Conservation (phyloP, 1,140 invertebrate genomes). For the Leguminivora glycinivorella region DNA sequence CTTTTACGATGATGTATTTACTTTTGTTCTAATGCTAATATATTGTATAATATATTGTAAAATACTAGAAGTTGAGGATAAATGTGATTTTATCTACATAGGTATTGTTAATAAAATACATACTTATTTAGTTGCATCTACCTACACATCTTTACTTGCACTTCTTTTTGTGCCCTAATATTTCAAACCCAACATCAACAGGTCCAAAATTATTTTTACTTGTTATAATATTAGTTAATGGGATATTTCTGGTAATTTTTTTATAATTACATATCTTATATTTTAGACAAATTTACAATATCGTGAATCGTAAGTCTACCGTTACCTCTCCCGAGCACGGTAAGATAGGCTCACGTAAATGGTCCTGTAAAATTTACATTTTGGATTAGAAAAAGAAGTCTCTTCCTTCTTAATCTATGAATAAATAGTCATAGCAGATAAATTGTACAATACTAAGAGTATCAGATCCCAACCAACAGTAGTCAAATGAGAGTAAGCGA, state of each 20-base stretch:
- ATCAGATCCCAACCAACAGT: constrained; percentile 2
- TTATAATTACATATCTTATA: too few species aligned
- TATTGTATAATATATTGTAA: too few species aligned
- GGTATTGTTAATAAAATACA: too few species aligned
- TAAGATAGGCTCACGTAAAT: constrained; percentile 15
- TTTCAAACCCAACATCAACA: too few species aligned
- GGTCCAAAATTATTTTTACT: not conserved
- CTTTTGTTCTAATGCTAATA: not conserved
- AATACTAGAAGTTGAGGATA: too few species aligned
- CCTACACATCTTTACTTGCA: too few species aligned
- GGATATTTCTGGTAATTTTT: too few species aligned
- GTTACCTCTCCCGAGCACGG: constrained; percentile 18
- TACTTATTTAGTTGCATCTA: too few species aligned
- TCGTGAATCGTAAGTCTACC: constrained; percentile 8
- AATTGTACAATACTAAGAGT: not conserved
- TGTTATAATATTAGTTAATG: not conserved
- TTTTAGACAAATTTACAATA: not conserved
- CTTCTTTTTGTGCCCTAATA: too few species aligned
- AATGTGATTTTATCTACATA: too few species aligned
- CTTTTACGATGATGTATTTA: not conserved
- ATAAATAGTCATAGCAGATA: not conserved
- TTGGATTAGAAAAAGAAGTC: constrained; percentile 21
- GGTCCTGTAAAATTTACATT: constrained; percentile 22
- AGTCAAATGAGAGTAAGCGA: constrained; percentile 28
- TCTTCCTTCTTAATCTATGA: not conserved